These are phyloP conservation scores for Bettongia penicillata DNA, from an alignment of 2,113 vertebrate genomes.

Conservation along the genomic window DNA sequence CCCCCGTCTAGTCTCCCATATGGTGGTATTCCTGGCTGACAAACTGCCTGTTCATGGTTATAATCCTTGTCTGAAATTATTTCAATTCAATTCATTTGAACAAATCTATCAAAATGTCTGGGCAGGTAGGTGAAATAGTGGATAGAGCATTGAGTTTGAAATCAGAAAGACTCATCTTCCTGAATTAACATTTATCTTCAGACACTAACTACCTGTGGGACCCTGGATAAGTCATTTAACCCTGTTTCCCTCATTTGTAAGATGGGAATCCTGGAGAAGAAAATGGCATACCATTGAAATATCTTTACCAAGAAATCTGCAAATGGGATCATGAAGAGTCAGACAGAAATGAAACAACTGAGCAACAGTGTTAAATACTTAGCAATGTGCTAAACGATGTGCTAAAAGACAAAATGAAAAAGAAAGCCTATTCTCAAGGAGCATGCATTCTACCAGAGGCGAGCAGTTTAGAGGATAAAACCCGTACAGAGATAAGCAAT, in stretches of 20 bases:
- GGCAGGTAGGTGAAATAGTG: neutral
- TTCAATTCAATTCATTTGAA: neutral
- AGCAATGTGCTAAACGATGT: too few relatives aligned
- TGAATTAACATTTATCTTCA: neutral
- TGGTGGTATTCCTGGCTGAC: neutral
- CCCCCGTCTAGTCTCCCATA: neutral
- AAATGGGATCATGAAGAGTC: neutral
- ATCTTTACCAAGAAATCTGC: neutral
- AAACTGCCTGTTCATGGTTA: neutral
- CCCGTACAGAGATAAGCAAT: neutral
- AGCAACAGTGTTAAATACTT: neutral
- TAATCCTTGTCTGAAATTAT: neutral
- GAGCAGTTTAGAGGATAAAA: neutral
- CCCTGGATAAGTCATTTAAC: neutral
- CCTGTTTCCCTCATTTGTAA: neutral
- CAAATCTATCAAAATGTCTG: neutral
- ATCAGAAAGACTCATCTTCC: neutral
- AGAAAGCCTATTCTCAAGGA: neutral
- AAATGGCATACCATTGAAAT: neutral
- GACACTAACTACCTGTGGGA: neutral
- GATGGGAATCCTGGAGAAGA: neutral
- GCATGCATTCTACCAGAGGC: neutral
- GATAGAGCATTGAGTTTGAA: neutral
- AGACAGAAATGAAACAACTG: neutral
- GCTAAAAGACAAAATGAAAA: neutral